phyloP scores from a whole-genome alignment of 2,113 vertebrate species.

The Odocoileus hemionus region DNA sequence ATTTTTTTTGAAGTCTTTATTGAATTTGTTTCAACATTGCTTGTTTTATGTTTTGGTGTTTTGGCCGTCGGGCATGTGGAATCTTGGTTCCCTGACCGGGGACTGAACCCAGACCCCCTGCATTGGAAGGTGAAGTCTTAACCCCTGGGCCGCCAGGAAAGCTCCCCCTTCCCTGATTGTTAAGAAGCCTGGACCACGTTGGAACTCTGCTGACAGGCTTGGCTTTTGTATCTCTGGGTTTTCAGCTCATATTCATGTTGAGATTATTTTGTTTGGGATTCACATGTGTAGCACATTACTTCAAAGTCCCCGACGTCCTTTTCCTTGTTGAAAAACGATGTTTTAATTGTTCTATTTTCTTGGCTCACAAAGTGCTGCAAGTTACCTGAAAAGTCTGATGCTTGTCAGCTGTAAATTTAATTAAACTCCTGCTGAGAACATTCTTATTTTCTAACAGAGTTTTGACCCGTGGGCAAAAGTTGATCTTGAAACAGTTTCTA shows the following conservation, averaged over 20 bases:
- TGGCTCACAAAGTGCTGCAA: background rate
- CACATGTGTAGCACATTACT: background rate
- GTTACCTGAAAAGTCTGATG: background rate
- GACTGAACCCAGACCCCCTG: background rate
- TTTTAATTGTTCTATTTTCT: conserved; percentile 46
- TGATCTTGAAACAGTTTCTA: conserved; percentile 49
- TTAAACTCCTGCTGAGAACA: conserved; percentile 62
- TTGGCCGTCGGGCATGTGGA: background rate
- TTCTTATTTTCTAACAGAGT: conserved; percentile 40
- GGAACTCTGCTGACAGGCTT: background rate
- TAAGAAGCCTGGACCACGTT: background rate
- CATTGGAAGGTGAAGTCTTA: background rate
- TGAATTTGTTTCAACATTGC: background rate
- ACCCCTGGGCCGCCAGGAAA: background rate
- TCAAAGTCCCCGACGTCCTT: background rate
- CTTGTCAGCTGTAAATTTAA: conserved; percentile 50
- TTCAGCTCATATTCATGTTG: background rate
- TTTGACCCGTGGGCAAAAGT: conserved; percentile 46
- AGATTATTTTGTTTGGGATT: background rate
- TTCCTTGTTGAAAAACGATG: background rate
- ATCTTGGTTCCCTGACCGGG: background rate
- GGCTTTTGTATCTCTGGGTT: background rate
- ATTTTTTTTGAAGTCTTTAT: background rate
- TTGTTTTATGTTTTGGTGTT: background rate
- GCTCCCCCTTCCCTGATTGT: background rate